Evolutionary conservation across 2,797 vertebrate genomes (phyloP), one percentile per base, ranked within the genome.

Genomic region (Oophaga sylvatica): DNA sequence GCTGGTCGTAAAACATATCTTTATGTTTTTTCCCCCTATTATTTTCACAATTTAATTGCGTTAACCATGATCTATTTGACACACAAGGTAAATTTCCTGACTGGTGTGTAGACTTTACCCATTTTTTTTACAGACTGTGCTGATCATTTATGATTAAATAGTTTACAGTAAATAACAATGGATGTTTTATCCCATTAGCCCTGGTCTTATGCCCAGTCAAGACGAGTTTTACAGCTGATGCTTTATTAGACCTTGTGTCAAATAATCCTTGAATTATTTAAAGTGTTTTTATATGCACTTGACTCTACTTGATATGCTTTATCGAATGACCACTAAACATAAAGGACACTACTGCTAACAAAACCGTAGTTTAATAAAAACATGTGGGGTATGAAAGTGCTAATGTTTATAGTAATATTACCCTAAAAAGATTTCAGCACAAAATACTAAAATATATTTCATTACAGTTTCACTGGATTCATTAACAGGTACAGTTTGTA

Each of bases 41-140:
- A 75, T 75, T 35, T 67, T 77, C 26, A 59, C 57, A 45, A 63
- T 83, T 87, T 76, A 76, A 83, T 83, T 87, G 73, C 26, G 56
- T 82, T 29, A 78, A 80, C 76, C 65, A 59, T 53, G 16, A 80
- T 19, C 68, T 63, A 81, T 75, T 48, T 78, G 60, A 56, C 75
- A 62, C 26, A 73, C 60, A 22, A 26, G 57, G 20, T 3, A 8
- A 62, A 75, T 75, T 62, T 0, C 22, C 29, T 17, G n/a, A 45
- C 53, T 31, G 8, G 1, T 70, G 68, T 60, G 56, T 41, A 45
- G n/a, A 48, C 20, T 83, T 15, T n/a, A 73, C 62, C 57, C 41
- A 26, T 41, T 73, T 9, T 48, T 35, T 41, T 29, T 83, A 17
- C 29, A 70, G 65, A 70, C 17, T 20, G 29, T 80, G 26, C 35